Percentiles rank a stretch among this genome's conserved stretches.
phyloP scores from a whole-genome alignment of 2,113 vertebrate genomes.

The Brachyistius frenatus region DNA sequence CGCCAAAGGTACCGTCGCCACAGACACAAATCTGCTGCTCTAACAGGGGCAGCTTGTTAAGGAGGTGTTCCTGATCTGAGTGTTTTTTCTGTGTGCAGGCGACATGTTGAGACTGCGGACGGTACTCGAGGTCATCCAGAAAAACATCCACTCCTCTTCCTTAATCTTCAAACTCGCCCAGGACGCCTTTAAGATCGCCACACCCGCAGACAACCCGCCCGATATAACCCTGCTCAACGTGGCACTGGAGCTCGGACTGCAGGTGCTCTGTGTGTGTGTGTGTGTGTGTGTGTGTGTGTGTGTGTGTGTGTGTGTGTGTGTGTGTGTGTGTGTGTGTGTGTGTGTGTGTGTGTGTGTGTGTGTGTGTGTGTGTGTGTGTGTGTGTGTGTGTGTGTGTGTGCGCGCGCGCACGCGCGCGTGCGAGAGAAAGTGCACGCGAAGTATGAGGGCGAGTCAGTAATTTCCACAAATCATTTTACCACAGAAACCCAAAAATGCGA shows the following conservation, averaged over 20 bases:
- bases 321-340: background rate
- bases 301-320: background rate
- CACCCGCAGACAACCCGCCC: conserved; percentile 92
- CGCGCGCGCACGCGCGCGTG: no score
- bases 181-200: conserved; percentile 98
- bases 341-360: conserved; percentile 8
- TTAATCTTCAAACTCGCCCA: conserved; percentile 99
- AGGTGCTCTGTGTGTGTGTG: conserved; percentile 83
- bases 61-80: background rate
- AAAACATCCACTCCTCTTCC: conserved; percentile 98
- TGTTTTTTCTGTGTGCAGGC: conserved; percentile 78
- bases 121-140: conserved; percentile 97
- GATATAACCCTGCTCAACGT: conserved; percentile 97
- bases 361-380: conserved; percentile 1
- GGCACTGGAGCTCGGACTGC: conserved; percentile 94
- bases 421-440: background rate
- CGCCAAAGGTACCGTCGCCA: conserved; percentile 71
- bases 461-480: conserved; percentile 49
- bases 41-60: background rate
- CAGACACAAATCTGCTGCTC: background rate
- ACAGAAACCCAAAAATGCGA: conserved; percentile 24
- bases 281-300: conserved; percentile 4
- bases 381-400: background rate
- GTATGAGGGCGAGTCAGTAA: conserved; percentile 18
- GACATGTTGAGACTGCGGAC: conserved; percentile 95